phyloP scores from a whole-genome alignment of 2,113 vertebrate species.

The Chaetura pelagica region DNA sequence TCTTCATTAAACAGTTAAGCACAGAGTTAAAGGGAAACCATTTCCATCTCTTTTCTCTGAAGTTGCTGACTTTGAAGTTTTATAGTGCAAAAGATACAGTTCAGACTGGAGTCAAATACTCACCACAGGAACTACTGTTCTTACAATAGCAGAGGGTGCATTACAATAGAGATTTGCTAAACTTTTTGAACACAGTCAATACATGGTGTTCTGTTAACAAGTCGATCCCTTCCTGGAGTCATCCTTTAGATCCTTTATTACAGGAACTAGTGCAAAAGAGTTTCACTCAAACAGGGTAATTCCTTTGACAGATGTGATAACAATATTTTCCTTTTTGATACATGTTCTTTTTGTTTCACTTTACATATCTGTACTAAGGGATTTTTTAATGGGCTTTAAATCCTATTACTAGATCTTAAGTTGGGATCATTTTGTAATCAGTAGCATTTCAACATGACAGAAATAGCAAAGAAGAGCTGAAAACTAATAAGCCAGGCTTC shows the following conservation, averaged over 20 bases:
- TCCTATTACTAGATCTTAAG: neutral
- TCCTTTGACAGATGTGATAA: conserved; percentile 49
- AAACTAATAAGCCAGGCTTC: neutral
- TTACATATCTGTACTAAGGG: conserved; percentile 5
- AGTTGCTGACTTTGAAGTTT: conserved; percentile 57
- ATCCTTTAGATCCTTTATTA: conserved; percentile 45
- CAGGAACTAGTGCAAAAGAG: conserved; percentile 37
- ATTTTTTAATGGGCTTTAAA: neutral
- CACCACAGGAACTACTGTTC: conserved; percentile 63
- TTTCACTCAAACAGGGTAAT: conserved; percentile 35
- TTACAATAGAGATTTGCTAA: conserved; percentile 58
- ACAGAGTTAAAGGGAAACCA: conserved; percentile 54
- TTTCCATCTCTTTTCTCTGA: conserved; percentile 52
- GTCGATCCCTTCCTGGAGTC: conserved; percentile 63
- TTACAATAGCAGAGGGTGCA: conserved; percentile 51
- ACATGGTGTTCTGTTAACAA: conserved; percentile 39
- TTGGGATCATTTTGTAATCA: neutral
- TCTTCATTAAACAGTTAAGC: conserved; percentile 59
- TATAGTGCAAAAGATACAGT: conserved; percentile 54
- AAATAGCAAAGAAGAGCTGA: neutral
- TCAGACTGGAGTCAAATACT: conserved; percentile 57
- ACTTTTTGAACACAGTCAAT: conserved; percentile 63
- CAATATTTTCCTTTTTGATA: conserved; percentile 43
- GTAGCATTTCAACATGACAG: neutral
- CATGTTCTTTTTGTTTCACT: conserved; percentile 13